A percentile compares a stretch with the other conserved stretches of the same genome.
Conservation (phyloP, 2,797 vertebrate species). For the Gallinago stenura region DNA sequence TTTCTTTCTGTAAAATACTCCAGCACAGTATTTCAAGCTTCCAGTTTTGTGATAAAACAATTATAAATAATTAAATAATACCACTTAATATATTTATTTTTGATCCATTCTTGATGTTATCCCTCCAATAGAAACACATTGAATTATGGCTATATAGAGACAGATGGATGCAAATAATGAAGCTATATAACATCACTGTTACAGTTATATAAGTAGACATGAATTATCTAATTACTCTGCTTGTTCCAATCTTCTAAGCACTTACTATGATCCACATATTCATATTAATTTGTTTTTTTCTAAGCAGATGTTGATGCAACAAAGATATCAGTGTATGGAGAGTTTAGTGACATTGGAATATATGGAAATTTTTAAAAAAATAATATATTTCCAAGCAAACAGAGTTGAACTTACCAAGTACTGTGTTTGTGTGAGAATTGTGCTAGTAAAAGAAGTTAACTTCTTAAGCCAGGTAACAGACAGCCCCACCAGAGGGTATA, state of each 20-base stretch:
- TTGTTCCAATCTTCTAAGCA: conserved; percentile 49
- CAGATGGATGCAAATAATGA: conserved; percentile 59
- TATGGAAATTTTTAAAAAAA: background rate
- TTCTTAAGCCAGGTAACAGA: background rate
- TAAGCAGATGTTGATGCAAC: conserved; percentile 16
- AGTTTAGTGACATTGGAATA: background rate
- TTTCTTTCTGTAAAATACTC: conserved; percentile 66
- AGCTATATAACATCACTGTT: conserved; percentile 41
- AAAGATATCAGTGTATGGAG: background rate
- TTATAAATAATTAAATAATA: conserved; percentile 68
- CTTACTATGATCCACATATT: background rate
- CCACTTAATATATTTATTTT: conserved; percentile 28
- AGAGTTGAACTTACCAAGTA: background rate
- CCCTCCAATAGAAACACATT: conserved; percentile 67
- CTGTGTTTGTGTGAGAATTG: background rate
- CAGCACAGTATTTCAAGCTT: conserved; percentile 44
- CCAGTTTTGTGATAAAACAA: conserved; percentile 23
- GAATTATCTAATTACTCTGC: conserved; percentile 53
- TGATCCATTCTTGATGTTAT: conserved; percentile 39
- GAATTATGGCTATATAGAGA: conserved; percentile 64
- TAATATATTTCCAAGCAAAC: background rate
- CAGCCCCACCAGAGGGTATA: background rate
- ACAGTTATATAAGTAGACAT: conserved; percentile 29
- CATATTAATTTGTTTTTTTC: background rate
- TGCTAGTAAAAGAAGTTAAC: background rate